These are phyloP conservation scores for Chesias legatella DNA, from an alignment of 2,888 invertebrate species.

Conservation along the genomic window DNA sequence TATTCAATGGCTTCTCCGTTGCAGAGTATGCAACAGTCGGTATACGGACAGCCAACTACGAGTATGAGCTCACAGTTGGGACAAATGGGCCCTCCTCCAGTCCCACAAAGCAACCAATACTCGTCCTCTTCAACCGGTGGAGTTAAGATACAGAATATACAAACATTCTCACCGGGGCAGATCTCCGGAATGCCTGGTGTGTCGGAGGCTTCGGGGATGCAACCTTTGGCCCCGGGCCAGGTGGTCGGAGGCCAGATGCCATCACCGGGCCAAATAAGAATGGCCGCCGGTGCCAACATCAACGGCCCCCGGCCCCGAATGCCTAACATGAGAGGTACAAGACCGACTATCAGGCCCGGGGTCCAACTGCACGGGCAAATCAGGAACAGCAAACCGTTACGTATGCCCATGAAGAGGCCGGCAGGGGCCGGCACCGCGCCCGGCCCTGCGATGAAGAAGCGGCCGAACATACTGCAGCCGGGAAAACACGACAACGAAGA, in stretches of 20 bases:
- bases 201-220: slow-evolving; percentile 19
- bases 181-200: slow-evolving; percentile 37
- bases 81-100: slow-evolving; percentile 47
- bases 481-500: slow-evolving; percentile 87
- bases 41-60: slow-evolving; percentile 56
- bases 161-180: slow-evolving; percentile 64
- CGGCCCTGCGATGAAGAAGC: slow-evolving; percentile 63
- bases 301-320: slow-evolving; percentile 56
- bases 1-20: slow-evolving; percentile 61
- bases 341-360: slow-evolving; percentile 63
- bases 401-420: slow-evolving; percentile 69
- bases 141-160: slow-evolving; percentile 67
- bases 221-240: slow-evolving; percentile 39
- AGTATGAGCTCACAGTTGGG: slow-evolving; percentile 40
- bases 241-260: slow-evolving; percentile 54
- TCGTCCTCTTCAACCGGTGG: slow-evolving; percentile 28
- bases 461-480: slow-evolving; percentile 83
- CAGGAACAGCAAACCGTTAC: slow-evolving; percentile 51
- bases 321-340: slow-evolving; percentile 51
- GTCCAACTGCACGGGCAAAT: slow-evolving; percentile 68
- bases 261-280: slow-evolving; percentile 57
- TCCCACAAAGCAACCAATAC: slow-evolving; percentile 47
- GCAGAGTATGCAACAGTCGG: slow-evolving; percentile 70
- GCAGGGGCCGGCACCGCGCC: slow-evolving; percentile 33
- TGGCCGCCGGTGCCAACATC: slow-evolving; percentile 59